Evolutionary conservation across 2,113 vertebrate genomes (phyloP).

Genomic region (Dasyornis broadbenti): DNA sequence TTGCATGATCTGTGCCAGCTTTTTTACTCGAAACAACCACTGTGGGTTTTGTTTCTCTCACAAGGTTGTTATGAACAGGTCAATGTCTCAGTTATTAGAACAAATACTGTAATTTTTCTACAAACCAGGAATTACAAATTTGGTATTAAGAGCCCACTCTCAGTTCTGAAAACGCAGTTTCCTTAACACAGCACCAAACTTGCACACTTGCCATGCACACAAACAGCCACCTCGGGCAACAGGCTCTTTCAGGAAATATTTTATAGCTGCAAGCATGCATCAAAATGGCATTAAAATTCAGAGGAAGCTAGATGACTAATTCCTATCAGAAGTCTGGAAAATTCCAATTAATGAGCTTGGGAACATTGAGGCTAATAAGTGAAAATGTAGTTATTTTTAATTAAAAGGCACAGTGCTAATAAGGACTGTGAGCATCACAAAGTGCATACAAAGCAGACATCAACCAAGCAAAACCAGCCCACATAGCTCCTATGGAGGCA

Average conservation of each 20-base stretch:
- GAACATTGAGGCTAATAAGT: neutral
- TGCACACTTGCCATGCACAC: neutral
- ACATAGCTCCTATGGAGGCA: neutral
- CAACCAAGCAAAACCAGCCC: neutral
- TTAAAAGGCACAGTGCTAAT: conserved; percentile 11
- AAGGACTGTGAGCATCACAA: neutral
- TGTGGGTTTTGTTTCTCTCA: neutral
- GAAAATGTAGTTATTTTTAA: conserved; percentile 15
- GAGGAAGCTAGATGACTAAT: neutral
- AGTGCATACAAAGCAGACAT: neutral
- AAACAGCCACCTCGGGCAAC: neutral
- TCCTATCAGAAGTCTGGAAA: conserved; percentile 16
- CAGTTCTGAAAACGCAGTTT: neutral
- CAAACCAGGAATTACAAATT: neutral
- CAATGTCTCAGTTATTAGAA: neutral
- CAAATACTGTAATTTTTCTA: neutral
- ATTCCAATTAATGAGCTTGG: conserved; percentile 1
- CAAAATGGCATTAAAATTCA: conserved; percentile 24
- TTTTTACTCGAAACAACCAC: neutral
- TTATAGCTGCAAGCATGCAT: neutral
- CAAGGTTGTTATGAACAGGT: neutral
- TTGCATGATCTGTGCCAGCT: neutral
- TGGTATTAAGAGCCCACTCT: neutral
- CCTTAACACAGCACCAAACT: neutral
- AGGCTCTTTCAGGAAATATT: neutral